Base-by-base conservation (phyloP, 1,140 invertebrate species). In the Telenomus remus region DNA sequence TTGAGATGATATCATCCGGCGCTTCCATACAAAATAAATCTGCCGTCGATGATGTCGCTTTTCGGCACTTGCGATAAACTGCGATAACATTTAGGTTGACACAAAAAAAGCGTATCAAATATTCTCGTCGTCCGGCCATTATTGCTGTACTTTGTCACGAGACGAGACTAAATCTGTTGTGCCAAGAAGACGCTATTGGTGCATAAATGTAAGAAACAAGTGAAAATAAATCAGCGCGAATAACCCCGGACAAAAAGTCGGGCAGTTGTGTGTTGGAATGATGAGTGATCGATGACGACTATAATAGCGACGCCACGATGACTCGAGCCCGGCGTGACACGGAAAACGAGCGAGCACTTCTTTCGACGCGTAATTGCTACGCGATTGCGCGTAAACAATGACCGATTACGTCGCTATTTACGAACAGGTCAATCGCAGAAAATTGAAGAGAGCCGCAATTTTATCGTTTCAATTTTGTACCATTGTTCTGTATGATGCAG, bases 381-480 rank as follows among this genome's bases (percentile, higher is more conserved):
- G 9, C 37, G 37, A 39, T 39, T 39, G 37, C 37, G 37, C 9
- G 9, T 11, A 39, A 39, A 39, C 37, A 39, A 2, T 9, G 37
- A 39, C n/a, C n/a, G 37, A 39, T 39, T 39, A 19, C 51, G 53
- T 66, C 47, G 46, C 37, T 34, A 66, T 74, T 66, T 46, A 51
- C 16, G 34, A 63, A 51, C 71, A 51, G 57, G 51, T 74, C 71
- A 51, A 74, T 68, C 63, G 71, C 63, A 35, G 56, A 61, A 56
- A 61, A 68, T 68, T 63, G 63, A 74, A 63, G 71, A 61, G 71
- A 50, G 19, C 2, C 63, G 54, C 55, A 73, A 66, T 74, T 55
- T 51, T 63, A 74, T 68, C 63, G 68, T 39, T 51, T 13, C 57
- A 46, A 50, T 27, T 73, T 66, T 55, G 49, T 50, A 43, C 55